Percentiles rank a stretch among this genome's conserved stretches.
Conservation (phyloP, 1,140 invertebrate species). For the Drosophila equinoxialis region DNA sequence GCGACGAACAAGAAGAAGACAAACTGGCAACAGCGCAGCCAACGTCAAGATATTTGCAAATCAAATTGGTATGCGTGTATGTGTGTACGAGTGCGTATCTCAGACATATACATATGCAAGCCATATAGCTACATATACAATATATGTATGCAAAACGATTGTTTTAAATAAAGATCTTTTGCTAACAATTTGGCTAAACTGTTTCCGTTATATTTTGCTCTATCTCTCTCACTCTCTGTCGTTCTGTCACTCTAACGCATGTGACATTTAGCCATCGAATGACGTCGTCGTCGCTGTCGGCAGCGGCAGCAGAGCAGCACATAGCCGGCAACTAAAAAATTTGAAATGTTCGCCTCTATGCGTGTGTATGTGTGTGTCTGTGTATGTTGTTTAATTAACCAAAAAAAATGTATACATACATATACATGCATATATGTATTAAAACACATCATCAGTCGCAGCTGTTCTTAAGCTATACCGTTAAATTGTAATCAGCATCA, state of each 20-base stretch:
- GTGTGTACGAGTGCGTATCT: slow-evolving; percentile 51
- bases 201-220: slow-evolving; percentile 47
- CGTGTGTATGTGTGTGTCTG: background rate
- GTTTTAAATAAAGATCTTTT: slow-evolving; percentile 71
- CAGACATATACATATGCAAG: slow-evolving; percentile 10
- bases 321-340: slow-evolving; percentile 49
- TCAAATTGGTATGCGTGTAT: slow-evolving; percentile 44
- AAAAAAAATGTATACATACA: slow-evolving; percentile 24
- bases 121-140: slow-evolving; percentile 13
- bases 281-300: slow-evolving; percentile 32
- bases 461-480: slow-evolving; percentile 46
- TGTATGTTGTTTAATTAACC: slow-evolving; percentile 50
- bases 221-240: slow-evolving; percentile 7
- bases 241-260: background rate
- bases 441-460: slow-evolving; percentile 20
- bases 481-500: slow-evolving; percentile 27
- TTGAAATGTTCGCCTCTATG: slow-evolving; percentile 28
- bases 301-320: slow-evolving; percentile 27
- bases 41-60: slow-evolving; percentile 73
- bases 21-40: slow-evolving; percentile 45
- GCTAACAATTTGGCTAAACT: slow-evolving; percentile 48
- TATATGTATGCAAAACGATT: slow-evolving; percentile 33
- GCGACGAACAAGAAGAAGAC: slow-evolving; percentile 30
- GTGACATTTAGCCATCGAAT: slow-evolving; percentile 52
- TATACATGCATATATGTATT: background rate